phyloP scores from a whole-genome alignment of 2,888 invertebrate genomes.

The Meta bourneti region DNA sequence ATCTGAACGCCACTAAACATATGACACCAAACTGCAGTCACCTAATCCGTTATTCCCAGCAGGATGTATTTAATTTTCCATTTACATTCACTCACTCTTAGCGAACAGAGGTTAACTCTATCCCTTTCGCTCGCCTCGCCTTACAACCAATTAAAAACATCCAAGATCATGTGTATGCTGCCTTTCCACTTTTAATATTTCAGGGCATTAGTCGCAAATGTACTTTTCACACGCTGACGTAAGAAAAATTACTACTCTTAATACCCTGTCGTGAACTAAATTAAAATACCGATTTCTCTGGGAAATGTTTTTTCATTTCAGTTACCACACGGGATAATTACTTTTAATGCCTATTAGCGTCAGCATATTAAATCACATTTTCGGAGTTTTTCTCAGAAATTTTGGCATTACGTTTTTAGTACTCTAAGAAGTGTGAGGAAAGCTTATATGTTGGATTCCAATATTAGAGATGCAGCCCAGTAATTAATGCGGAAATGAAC shows the following conservation, averaged over 20 bases:
- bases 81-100: neutral
- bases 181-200: neutral
- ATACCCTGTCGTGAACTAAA: conserved; percentile 28
- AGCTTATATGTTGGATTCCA: conserved; percentile 20
- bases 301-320: conserved; percentile 38
- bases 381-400: neutral
- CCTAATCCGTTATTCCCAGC: neutral
- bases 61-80: conserved; percentile 15
- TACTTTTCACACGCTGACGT: conserved; percentile 1
- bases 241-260: conserved; percentile 47
- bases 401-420: neutral
- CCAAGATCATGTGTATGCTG: neutral
- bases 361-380: conserved; percentile 36
- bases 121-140: neutral
- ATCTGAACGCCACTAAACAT: neutral
- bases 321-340: conserved; percentile 43
- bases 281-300: conserved; percentile 54
- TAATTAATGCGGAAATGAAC: conserved; percentile 47
- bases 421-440: neutral
- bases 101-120: neutral
- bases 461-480: conserved; percentile 14
- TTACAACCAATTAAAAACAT: conserved; percentile 42
- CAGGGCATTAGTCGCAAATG: conserved; percentile 1
- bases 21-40: neutral
- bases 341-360: conserved; percentile 55